These are phyloP conservation scores for Oryzaephilus surinamensis DNA, from an alignment of 1,140 invertebrate species.

Conservation along the genomic window DNA sequence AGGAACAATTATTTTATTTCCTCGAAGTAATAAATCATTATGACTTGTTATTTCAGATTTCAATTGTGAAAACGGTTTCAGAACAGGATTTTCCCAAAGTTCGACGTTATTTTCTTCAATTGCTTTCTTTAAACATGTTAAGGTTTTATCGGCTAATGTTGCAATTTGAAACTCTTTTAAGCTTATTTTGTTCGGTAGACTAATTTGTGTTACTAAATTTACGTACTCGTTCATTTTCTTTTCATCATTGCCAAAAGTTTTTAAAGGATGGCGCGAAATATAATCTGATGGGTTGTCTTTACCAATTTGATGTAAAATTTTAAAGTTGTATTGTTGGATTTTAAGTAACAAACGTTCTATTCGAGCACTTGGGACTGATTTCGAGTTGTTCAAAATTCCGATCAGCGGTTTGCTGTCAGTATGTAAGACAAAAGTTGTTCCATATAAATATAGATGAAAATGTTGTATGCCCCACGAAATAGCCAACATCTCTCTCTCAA, in stretches of 20 bases:
- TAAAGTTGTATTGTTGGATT: constrained; percentile 6
- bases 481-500: constrained; percentile 43
- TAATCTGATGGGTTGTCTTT: constrained; percentile 1
- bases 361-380: not conserved
- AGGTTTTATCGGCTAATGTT: constrained; percentile 2
- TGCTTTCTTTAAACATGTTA: not conserved
- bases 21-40: not conserved
- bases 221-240: not conserved
- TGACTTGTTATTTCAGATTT: constrained; percentile 4
- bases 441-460: constrained; percentile 43
- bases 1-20: constrained; percentile 32
- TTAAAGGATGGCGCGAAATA: not conserved
- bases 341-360: not conserved
- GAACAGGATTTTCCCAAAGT: constrained; percentile 2
- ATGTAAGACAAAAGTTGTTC: constrained; percentile 34
- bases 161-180: constrained; percentile 3
- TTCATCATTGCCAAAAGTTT: not conserved
- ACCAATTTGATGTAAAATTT: not conserved
- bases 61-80: constrained; percentile 5
- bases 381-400: not conserved
- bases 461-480: constrained; percentile 38
- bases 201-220: not conserved
- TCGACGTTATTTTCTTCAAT: not conserved
- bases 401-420: constrained; percentile 30
- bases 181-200: constrained; percentile 1